Conservation (phyloP, 2,113 vertebrate species). For the Lanius ludovicianus region DNA sequence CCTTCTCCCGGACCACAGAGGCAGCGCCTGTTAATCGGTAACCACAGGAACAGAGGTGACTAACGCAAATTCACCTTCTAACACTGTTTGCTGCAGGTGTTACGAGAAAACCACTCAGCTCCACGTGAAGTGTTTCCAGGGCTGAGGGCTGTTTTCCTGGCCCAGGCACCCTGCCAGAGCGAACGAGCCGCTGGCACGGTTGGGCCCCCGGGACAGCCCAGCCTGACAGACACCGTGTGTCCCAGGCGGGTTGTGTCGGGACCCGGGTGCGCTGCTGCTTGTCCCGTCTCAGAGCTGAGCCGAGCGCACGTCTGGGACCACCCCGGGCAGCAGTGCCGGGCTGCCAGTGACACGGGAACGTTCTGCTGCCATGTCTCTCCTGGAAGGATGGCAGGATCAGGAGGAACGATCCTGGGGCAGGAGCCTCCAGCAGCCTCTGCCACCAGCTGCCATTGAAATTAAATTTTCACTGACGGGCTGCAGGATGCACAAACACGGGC, state of each 20-base stretch:
- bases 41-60: not conserved
- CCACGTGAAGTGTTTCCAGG: accelerated
- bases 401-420: accelerated
- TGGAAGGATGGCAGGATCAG: not conserved
- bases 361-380: not conserved
- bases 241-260: accelerated
- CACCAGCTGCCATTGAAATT: not conserved
- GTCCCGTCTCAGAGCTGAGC: not conserved
- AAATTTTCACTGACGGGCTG: accelerated
- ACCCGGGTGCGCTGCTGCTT: not conserved
- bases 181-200: accelerated
- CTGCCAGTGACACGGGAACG: accelerated
- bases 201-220: accelerated
- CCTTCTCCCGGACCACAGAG: not conserved
- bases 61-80: accelerated
- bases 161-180: accelerated
- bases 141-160: not conserved
- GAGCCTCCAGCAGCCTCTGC: not conserved
- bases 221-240: not conserved
- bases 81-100: accelerated
- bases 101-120: not conserved
- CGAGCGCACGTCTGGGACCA: not conserved
- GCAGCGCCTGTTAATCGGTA: not conserved
- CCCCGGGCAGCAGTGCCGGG: not conserved
- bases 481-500: not conserved